Conservation (phyloP, 2,888 invertebrate species). For the Enchytraeus crypticus region DNA sequence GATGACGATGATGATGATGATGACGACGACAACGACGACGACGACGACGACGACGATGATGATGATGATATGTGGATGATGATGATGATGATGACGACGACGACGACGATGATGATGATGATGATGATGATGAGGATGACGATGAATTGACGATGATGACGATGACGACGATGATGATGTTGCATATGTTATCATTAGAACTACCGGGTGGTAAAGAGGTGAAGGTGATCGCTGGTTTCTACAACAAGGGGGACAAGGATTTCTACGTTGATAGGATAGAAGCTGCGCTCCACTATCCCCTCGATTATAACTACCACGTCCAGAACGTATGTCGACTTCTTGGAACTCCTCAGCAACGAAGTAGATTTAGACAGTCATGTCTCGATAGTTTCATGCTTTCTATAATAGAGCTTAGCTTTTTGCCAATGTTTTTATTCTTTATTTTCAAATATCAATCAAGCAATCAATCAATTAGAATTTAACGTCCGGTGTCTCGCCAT, state of each 20-base stretch:
- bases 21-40: conserved; percentile 41
- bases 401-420: too few relatives aligned
- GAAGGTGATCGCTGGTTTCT: conserved; percentile 89
- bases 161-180: too few relatives aligned
- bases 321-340: conserved; percentile 79
- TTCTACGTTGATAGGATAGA: conserved; percentile 86
- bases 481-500: too few relatives aligned
- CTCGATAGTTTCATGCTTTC: too few relatives aligned
- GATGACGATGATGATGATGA: conserved; percentile 35
- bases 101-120: conserved; percentile 19
- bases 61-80: too few relatives aligned
- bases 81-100: too few relatives aligned
- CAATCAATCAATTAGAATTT: too few relatives aligned
- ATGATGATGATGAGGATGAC: conserved; percentile 1
- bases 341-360: too few relatives aligned
- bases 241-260: conserved; percentile 78
- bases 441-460: too few relatives aligned
- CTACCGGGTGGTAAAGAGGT: conserved; percentile 83
- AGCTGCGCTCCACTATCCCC: conserved; percentile 95
- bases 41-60: conserved; percentile 6
- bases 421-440: too few relatives aligned
- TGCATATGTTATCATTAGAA: too few relatives aligned
- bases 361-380: too few relatives aligned
- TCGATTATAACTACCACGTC: conserved; percentile 95
- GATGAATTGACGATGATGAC: background rate